Evolutionary conservation across 2,113 vertebrate species (phyloP), one percentile per base, ranked within the genome.

Genomic region (Xenopus borealis): DNA sequence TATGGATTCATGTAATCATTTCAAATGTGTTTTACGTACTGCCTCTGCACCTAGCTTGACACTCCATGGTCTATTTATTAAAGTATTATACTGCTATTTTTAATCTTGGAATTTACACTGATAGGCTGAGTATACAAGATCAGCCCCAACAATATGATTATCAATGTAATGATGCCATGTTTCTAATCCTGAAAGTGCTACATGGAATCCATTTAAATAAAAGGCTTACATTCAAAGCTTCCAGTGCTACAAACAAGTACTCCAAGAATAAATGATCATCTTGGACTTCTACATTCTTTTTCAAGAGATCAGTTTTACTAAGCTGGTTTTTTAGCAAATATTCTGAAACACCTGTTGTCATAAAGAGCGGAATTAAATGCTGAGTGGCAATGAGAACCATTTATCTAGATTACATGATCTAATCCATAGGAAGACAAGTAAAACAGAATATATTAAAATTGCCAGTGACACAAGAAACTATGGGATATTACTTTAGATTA

Each of bases 261-360:
- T 77, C 50, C 5, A 50, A 77, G 62, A 69, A 69, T 63, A 55
- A 62, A 69, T 59, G 50, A 77, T 64, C 74, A 53, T 57, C 65
- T 52, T 69, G 10, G 61, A 53, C 45, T 62, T 75, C 46, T 50
- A 69, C 66, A 62, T 53, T 69, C 14, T 72, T 75, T 69, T 76
- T 69, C 66, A 46, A 52, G 63, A 40, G 62, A 72, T 40, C 57
- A 69, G 66, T 70, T 46, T 52, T 52, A 18, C 61, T 77, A 77
- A 77, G 67, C 59, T 77, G 74, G 64, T 77, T 77, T 64, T 70
- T 70, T 77, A 70, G 70, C 67, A 57, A 30, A 77, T 63, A 69
- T 76, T 76, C 74, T 64, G 33, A 40, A 69, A 64, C 59, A 64
- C 74, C 74, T 77, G 67, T 77, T 77, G 74, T 50, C 67, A 53